A percentile compares a stretch with the other conserved stretches of the same genome.
These are phyloP conservation scores for Limnodromus scolopaceus DNA, from an alignment of 2,797 vertebrate genomes.

Conservation along the genomic window DNA sequence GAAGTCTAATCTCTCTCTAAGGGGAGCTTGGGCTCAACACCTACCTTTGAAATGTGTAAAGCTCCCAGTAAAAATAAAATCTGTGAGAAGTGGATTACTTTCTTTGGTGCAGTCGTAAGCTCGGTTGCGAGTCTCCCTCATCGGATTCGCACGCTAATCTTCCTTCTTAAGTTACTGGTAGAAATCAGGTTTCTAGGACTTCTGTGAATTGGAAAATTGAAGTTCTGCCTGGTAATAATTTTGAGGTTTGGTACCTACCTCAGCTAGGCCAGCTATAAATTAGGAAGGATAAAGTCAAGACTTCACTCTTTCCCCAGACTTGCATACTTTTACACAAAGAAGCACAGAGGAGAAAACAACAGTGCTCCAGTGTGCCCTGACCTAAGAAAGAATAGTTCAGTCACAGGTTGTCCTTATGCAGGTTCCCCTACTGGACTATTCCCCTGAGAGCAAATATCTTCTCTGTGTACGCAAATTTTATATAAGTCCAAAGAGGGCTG, in stretches of 20 bases:
- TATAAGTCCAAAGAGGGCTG: constrained; percentile 38
- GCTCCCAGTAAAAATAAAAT: constrained; percentile 44
- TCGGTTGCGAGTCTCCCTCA: neutral
- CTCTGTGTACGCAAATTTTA: neutral
- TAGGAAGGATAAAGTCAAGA: neutral
- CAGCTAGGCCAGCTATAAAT: constrained; percentile 20
- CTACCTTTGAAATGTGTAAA: constrained; percentile 34
- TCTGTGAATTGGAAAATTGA: constrained; percentile 25
- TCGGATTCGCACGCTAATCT: neutral
- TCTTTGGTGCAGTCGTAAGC: neutral
- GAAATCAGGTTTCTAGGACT: constrained; percentile 20
- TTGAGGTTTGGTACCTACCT: constrained; percentile 47
- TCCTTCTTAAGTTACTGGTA: constrained; percentile 22
- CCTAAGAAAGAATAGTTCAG: neutral
- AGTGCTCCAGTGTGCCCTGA: neutral
- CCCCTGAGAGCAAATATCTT: neutral
- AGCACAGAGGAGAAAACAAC: neutral
- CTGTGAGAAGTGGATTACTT: neutral
- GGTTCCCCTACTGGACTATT: neutral
- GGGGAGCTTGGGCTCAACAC: neutral
- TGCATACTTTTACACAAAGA: neutral
- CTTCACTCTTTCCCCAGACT: neutral
- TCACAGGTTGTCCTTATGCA: neutral
- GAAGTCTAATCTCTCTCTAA: neutral
- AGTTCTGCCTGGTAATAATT: constrained; percentile 31